Conservation (phyloP, 2,113 vertebrate genomes). For the Donacobius atricapilla region DNA sequence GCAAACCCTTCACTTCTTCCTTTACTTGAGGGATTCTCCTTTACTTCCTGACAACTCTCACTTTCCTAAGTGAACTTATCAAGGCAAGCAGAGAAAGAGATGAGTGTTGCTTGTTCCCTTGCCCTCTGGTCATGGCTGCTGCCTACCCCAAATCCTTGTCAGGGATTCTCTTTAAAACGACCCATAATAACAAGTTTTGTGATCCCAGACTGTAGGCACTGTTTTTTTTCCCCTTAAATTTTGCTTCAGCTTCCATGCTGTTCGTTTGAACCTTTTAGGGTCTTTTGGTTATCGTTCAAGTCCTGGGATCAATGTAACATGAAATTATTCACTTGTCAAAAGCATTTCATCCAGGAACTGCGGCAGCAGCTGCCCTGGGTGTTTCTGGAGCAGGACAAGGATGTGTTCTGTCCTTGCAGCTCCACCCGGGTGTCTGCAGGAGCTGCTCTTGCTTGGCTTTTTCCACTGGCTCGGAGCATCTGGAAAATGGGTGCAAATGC, state of each 20-base stretch:
- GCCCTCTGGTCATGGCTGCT: neutral
- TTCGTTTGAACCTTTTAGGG: neutral
- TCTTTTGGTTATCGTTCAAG: neutral
- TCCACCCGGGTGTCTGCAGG: neutral
- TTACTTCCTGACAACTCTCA: neutral
- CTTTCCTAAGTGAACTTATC: neutral
- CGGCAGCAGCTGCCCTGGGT: neutral
- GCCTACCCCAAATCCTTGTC: neutral
- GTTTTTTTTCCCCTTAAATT: neutral
- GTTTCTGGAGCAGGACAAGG: neutral
- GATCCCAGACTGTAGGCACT: rapidly evolving
- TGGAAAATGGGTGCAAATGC: neutral
- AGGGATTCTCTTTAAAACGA: neutral
- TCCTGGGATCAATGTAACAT: rapidly evolving
- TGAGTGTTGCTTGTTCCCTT: neutral
- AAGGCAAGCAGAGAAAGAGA: neutral
- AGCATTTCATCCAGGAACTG: neutral
- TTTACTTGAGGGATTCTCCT: neutral
- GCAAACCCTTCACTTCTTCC: neutral
- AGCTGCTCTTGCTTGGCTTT: neutral
- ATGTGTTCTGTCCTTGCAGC: neutral
- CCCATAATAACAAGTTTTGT: neutral
- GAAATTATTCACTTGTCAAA: neutral
- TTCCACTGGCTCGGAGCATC: neutral
- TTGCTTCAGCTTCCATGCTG: neutral